Conservation (phyloP, 2,888 invertebrate genomes). For the Tanypteryx hageni region DNA sequence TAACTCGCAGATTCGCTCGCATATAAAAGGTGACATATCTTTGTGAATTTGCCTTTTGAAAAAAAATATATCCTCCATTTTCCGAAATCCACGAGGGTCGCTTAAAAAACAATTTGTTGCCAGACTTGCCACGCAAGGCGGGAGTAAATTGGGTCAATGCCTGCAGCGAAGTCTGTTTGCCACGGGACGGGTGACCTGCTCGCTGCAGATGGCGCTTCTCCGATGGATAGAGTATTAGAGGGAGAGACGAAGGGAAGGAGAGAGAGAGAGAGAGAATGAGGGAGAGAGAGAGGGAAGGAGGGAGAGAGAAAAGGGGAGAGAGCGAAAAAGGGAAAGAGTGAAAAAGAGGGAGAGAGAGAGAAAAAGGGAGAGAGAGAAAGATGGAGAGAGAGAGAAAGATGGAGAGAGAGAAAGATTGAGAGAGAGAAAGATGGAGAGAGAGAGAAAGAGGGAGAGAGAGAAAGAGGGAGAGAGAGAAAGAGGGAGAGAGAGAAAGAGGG, state of each 20-base stretch:
- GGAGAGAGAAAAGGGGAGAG: background rate
- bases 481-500: background rate
- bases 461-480: background rate
- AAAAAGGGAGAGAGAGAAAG: background rate
- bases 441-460: background rate
- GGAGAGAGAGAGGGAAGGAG: background rate
- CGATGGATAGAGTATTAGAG: slow-evolving; percentile 14
- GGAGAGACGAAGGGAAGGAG: background rate
- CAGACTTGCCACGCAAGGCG: background rate
- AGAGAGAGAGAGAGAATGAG: background rate
- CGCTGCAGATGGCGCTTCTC: slow-evolving; percentile 1
- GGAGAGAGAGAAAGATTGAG: background rate
- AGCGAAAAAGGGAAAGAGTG: background rate
- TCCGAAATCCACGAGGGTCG: background rate
- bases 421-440: background rate
- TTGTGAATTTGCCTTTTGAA: background rate
- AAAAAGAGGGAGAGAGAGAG: too few species aligned
- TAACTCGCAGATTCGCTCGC: background rate
- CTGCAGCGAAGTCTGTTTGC: slow-evolving; percentile 15
- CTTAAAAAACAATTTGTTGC: slow-evolving; percentile 29
- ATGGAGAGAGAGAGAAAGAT: background rate
- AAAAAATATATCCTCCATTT: background rate
- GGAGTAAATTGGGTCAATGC: slow-evolving; percentile 20
- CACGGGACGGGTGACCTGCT: slow-evolving; percentile 8
- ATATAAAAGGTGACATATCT: background rate